Percentiles rank a stretch among this genome's conserved stretches.
phyloP scores from a whole-genome alignment of 1,140 invertebrate species.

The Prorops nasuta region DNA sequence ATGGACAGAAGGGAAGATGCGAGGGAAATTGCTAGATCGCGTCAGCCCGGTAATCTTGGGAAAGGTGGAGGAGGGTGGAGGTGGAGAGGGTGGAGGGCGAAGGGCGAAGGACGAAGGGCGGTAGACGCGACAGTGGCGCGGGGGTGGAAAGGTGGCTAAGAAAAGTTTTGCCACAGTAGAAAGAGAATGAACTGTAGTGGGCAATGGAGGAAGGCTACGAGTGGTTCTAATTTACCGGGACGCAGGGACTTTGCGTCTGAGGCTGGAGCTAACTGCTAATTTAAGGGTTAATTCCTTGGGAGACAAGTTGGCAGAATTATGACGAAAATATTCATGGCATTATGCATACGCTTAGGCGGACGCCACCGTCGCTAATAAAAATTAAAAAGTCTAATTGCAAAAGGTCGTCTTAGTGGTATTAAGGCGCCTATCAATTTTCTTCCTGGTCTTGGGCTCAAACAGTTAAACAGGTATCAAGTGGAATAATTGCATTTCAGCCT shows the following conservation, averaged over 20 bases:
- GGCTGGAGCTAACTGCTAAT: constrained; percentile 56
- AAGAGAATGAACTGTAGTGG: constrained; percentile 6
- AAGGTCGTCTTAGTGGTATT: constrained; percentile 32
- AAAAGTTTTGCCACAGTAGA: constrained; percentile 36
- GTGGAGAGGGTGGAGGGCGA: no score
- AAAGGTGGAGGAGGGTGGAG: background rate
- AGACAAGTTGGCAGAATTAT: constrained; percentile 59
- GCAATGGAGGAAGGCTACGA: constrained; percentile 25
- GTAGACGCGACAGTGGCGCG: constrained; percentile 12
- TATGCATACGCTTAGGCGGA: constrained; percentile 55
- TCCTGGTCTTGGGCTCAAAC: no score
- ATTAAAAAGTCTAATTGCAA: constrained; percentile 59
- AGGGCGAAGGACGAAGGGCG: background rate
- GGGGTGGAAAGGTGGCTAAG: constrained; percentile 32
- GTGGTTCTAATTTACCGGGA: constrained; percentile 53
- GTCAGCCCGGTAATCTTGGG: constrained; percentile 6
- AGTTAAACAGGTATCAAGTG: no score
- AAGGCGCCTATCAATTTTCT: constrained; percentile 27
- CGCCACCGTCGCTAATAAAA: constrained; percentile 54
- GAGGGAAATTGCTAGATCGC: constrained; percentile 9
- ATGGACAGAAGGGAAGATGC: no score
- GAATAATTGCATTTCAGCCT: no score
- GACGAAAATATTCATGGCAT: constrained; percentile 59
- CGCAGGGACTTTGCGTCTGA: constrained; percentile 52
- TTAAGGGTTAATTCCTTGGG: constrained; percentile 60